These are phyloP conservation scores for Acleris cristana DNA, from an alignment of 2,888 invertebrate genomes.

Conservation along the genomic window DNA sequence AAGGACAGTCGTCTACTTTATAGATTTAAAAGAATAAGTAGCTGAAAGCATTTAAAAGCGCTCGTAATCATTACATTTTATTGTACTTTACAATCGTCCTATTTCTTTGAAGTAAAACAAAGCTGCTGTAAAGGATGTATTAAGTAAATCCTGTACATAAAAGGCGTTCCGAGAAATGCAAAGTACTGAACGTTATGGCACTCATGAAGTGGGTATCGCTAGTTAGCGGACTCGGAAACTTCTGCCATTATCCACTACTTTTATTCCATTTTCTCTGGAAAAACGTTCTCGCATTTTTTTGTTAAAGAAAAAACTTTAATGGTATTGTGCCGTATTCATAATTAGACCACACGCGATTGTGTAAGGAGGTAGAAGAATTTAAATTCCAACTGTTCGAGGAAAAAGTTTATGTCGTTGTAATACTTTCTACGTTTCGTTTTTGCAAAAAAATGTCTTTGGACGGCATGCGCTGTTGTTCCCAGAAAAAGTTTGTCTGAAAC, in stretches of 20 bases:
- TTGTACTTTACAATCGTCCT: too few species aligned
- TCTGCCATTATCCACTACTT: slow-evolving; percentile 62
- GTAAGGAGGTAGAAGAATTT: slow-evolving; percentile 74
- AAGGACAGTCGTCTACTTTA: too few species aligned
- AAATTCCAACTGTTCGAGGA: slow-evolving; percentile 74
- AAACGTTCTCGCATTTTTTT: slow-evolving; percentile 54
- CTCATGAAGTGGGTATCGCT: slow-evolving; percentile 62
- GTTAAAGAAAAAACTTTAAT: slow-evolving; percentile 52
- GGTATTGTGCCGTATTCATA: slow-evolving; percentile 65
- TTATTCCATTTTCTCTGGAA: slow-evolving; percentile 62
- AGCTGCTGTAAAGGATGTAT: background rate
- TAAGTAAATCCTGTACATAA: slow-evolving; percentile 42
- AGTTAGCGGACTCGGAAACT: slow-evolving; percentile 60
- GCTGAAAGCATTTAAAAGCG: too few species aligned
- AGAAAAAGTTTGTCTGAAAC: slow-evolving; percentile 63
- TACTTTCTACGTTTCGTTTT: slow-evolving; percentile 73
- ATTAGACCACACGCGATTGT: slow-evolving; percentile 82
- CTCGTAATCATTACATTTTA: too few species aligned
- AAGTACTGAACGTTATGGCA: slow-evolving; percentile 49
- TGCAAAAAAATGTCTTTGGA: slow-evolving; percentile 75
- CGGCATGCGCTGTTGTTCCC: slow-evolving; percentile 71
- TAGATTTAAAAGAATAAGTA: too few species aligned
- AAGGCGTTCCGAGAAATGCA: slow-evolving; percentile 58
- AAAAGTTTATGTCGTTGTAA: slow-evolving; percentile 75
- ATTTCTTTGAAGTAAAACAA: too few species aligned